These are phyloP conservation scores for Epizoanthus stellaris DNA, from an alignment of 92 coral and sea anemone species.

Conservation along the genomic window DNA sequence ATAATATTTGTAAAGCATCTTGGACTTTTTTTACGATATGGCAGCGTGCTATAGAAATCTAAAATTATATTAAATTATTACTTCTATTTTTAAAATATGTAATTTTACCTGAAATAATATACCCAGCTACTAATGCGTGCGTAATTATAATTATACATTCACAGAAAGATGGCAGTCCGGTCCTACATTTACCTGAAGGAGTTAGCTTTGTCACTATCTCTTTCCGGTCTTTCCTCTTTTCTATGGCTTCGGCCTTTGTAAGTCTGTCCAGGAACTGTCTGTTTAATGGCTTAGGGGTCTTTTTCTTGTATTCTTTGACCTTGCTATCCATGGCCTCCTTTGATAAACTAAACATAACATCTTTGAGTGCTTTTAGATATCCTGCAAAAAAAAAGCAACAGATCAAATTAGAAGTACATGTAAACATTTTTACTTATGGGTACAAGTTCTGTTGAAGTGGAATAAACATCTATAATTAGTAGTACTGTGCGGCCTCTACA, in stretches of 20 bases:
- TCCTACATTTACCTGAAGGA: conserved; percentile 10
- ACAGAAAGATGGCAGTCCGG: too few species aligned
- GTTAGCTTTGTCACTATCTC: conserved; percentile 3
- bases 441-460: not conserved
- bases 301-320: conserved; percentile 17
- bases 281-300: conserved; percentile 26
- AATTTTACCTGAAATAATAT: too few species aligned
- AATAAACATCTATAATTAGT: not conserved
- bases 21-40: too few species aligned
- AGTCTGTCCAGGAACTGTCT: conserved; percentile 31
- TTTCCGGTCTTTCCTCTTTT: not conserved
- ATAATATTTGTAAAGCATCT: too few species aligned
- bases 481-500: not conserved
- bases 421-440: not conserved
- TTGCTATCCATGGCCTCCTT: conserved; percentile 12
- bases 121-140: too few species aligned
- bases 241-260: conserved; percentile 12
- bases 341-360: not conserved
- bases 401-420: not conserved
- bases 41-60: too few species aligned
- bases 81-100: too few species aligned
- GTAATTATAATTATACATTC: too few species aligned
- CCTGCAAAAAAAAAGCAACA: not conserved
- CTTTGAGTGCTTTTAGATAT: not conserved
- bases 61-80: too few species aligned